Conservation (phyloP, 2,113 vertebrate species). For the Xiphorhynchus elegans region DNA sequence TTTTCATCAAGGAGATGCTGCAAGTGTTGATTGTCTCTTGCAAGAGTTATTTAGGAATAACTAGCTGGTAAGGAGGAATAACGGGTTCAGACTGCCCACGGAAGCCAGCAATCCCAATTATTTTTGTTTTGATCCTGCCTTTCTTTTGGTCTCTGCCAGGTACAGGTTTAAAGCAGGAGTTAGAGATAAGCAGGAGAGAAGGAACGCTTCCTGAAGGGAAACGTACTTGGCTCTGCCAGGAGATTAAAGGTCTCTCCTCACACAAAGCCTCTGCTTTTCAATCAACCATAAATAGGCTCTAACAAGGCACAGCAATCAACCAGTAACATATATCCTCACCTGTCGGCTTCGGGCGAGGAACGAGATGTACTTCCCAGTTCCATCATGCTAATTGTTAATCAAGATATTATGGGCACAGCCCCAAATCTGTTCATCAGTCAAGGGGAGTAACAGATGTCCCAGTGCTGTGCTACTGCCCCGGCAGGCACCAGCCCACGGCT, state of each 20-base stretch:
- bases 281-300: conserved; percentile 12
- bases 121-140: conserved; percentile 47
- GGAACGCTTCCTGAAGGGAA: conserved; percentile 5
- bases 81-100: conserved; percentile 3
- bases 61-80: conserved; percentile 43
- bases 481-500: not conserved
- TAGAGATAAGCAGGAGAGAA: conserved; percentile 43
- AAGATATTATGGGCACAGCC: not conserved
- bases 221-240: not conserved
- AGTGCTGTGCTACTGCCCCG: not conserved
- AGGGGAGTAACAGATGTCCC: not conserved
- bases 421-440: not conserved
- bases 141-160: conserved; percentile 10
- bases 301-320: conserved; percentile 40
- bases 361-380: not conserved
- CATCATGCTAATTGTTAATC: conserved; percentile 8
- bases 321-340: conserved; percentile 7
- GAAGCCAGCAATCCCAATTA: conserved; percentile 37
- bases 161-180: not conserved
- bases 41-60: conserved; percentile 51
- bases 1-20: conserved; percentile 48
- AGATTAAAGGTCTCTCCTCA: conserved; percentile 53
- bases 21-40: conserved; percentile 47
- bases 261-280: conserved; percentile 52
- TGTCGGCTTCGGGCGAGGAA: not conserved